Percentiles rank a stretch among this genome's conserved stretches.
Conservation (phyloP, 2,888 invertebrate species). For the Lithophane socia region DNA sequence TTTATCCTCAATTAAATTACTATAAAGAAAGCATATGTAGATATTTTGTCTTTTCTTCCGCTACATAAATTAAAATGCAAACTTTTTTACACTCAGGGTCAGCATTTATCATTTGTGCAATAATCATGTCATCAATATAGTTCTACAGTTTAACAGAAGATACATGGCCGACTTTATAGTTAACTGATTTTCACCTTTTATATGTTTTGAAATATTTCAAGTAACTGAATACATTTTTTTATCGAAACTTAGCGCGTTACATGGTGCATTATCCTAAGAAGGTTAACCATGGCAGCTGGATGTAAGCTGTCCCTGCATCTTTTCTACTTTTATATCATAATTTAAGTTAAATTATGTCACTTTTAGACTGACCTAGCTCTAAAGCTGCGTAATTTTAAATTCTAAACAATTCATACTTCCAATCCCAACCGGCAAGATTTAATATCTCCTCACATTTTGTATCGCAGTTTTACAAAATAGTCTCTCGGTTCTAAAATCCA, state of each 20-base stretch:
- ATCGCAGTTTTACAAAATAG: slow-evolving; percentile 42
- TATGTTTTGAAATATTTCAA: not conserved
- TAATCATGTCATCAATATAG: not conserved
- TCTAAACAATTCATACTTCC: slow-evolving; percentile 7
- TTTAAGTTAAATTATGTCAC: not conserved
- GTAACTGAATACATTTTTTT: not conserved
- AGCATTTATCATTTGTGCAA: not conserved
- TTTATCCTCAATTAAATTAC: not conserved
- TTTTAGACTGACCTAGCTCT: slow-evolving; percentile 1
- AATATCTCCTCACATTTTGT: slow-evolving; percentile 37
- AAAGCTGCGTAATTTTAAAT: not conserved
- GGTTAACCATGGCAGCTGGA: not conserved
- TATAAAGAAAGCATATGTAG: not conserved
- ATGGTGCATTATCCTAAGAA: not conserved
- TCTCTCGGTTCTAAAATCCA: slow-evolving; percentile 62
- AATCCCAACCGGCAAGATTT: slow-evolving; percentile 15
- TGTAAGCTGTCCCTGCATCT: not conserved
- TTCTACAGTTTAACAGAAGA: not conserved
- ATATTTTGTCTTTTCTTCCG: not conserved
- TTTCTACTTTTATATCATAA: not conserved
- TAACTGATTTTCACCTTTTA: not conserved
- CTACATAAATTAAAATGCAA: not conserved
- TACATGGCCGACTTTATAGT: not conserved
- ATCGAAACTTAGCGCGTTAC: not conserved
- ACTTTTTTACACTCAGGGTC: not conserved